Percentiles rank a stretch among this genome's conserved stretches.
These are phyloP conservation scores for Poecilia latipinna DNA, from an alignment of 2,113 vertebrate species.

Conservation along the genomic window DNA sequence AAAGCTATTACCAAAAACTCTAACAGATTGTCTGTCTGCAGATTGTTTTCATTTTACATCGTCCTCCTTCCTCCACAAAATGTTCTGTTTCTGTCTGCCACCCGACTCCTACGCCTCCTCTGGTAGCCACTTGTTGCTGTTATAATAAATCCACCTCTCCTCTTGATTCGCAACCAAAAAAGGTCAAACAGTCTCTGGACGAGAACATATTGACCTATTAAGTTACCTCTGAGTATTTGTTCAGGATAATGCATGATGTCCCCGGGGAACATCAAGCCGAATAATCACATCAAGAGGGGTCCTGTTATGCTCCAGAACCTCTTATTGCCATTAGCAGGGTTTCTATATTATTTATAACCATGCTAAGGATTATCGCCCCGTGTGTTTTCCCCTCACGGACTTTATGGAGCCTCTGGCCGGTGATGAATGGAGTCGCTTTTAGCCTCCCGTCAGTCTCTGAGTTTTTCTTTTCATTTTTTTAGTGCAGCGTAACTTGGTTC, in stretches of 20 bases:
- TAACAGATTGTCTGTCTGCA: background rate
- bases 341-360: conserved; percentile 73
- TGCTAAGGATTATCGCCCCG: conserved; percentile 63
- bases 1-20: background rate
- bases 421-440: conserved; percentile 75
- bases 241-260: conserved; percentile 67
- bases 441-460: conserved; percentile 64
- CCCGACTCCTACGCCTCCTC: conserved; percentile 7
- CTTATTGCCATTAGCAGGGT: conserved; percentile 66
- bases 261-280: conserved; percentile 57
- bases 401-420: conserved; percentile 52
- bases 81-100: conserved; percentile 27
- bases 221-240: conserved; percentile 71
- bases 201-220: conserved; percentile 64
- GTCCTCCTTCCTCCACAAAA: background rate
- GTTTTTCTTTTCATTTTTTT: conserved; percentile 68
- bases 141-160: conserved; percentile 60
- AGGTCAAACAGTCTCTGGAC: conserved; percentile 47
- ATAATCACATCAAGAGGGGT: conserved; percentile 73
- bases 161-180: conserved; percentile 48
- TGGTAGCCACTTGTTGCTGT: conserved; percentile 53
- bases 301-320: conserved; percentile 63
- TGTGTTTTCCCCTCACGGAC: conserved; percentile 62
- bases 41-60: conserved; percentile 10
- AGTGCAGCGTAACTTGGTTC: conserved; percentile 50